phyloP scores from a whole-genome alignment of 1,140 invertebrate species.

The Leptoteleia sp. region DNA sequence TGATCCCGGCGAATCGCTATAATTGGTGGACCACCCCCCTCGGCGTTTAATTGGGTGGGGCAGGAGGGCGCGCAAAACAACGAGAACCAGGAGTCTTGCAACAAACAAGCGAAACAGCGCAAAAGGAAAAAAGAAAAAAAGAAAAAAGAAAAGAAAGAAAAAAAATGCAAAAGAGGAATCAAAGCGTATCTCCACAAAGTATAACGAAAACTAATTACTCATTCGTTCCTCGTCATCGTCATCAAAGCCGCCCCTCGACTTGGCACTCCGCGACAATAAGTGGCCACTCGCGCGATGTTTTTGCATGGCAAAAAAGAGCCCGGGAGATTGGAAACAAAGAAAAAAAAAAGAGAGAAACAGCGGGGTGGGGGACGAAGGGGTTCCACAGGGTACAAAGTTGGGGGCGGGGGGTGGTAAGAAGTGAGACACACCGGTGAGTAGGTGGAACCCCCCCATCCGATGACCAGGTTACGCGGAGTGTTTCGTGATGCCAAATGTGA shows the following conservation, averaged over 20 bases:
- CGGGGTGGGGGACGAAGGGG: background rate
- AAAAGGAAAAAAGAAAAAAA: no score
- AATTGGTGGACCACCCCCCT: no score
- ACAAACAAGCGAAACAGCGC: constrained; percentile 30
- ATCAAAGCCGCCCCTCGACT: constrained; percentile 56
- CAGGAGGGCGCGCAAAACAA: no score
- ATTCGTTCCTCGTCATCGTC: constrained; percentile 49
- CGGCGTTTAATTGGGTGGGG: no score
- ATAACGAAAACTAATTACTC: constrained; percentile 65
- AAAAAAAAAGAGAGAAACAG: constrained; percentile 11
- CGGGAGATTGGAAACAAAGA: constrained; percentile 22
- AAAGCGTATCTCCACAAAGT: constrained; percentile 50
- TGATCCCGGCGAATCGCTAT: constrained; percentile 24
- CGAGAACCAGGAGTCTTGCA: constrained; percentile 7
- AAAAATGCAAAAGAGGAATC: constrained; percentile 51
- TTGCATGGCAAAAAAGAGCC: constrained; percentile 47
- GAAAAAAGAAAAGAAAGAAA: no score
- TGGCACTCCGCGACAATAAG: constrained; percentile 65
- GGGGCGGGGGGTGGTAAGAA: no score
- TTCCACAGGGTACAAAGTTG: no score
- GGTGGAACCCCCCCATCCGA: no score
- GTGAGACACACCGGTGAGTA: no score
- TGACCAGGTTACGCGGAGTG: constrained; percentile 30
- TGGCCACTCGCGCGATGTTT: constrained; percentile 60
- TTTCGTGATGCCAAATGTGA: constrained; percentile 19